Evolutionary conservation across 2,113 vertebrate species (phyloP).

Genomic region (Suncus etruscus): DNA sequence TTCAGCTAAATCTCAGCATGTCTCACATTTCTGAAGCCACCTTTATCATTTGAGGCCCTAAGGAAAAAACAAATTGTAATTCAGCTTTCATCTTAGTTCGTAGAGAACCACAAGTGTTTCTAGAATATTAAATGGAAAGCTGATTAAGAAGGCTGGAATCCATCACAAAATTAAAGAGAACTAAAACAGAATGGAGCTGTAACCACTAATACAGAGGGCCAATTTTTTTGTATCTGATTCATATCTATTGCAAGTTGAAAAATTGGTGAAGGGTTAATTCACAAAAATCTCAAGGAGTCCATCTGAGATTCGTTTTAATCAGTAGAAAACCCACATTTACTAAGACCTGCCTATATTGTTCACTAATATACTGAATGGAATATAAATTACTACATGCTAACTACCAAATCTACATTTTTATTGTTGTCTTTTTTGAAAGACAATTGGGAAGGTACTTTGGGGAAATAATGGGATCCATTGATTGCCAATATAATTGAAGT

Average conservation of each 20-base stretch:
- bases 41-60: slow-evolving; percentile 65
- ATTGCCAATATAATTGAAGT: slow-evolving; percentile 57
- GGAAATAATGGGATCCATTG: slow-evolving; percentile 61
- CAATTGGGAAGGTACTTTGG: background rate
- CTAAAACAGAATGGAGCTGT: slow-evolving; percentile 8
- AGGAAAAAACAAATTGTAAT: slow-evolving; percentile 70
- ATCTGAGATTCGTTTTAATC: background rate
- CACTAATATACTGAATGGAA: background rate
- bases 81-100: slow-evolving; percentile 68
- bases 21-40: slow-evolving; percentile 66
- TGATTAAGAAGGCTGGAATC: slow-evolving; percentile 58
- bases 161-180: slow-evolving; percentile 45
- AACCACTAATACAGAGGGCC: background rate
- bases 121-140: slow-evolving; percentile 34
- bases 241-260: slow-evolving; percentile 39
- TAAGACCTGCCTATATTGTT: slow-evolving; percentile 26
- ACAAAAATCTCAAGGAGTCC: background rate
- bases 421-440: slow-evolving; percentile 36
- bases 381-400: slow-evolving; percentile 10
- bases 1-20: slow-evolving; percentile 69
- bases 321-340: background rate
- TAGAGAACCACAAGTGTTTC: slow-evolving; percentile 30
- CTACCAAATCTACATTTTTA: background rate
- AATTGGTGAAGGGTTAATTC: slow-evolving; percentile 10
- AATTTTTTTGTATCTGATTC: slow-evolving; percentile 15